Evolutionary conservation across 2,888 invertebrate species (phyloP), one percentile per base, ranked within the genome.

Genomic region (Galerucella calmariensis): DNA sequence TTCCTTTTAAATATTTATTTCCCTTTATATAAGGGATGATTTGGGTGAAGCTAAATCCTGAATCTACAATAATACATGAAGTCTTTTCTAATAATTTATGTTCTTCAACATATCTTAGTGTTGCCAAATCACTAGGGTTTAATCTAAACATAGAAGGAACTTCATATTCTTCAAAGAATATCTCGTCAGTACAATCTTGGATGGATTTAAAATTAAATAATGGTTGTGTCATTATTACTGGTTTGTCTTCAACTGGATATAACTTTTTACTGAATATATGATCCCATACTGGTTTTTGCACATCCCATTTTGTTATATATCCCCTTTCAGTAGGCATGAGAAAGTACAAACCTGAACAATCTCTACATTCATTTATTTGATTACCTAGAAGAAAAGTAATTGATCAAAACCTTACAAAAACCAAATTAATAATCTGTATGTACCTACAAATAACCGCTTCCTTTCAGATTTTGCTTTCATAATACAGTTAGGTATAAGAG

Each of bases 381-480:
- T 94, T 93, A 0, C 95, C 98, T 67, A 53, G 2, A n/a, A 53
- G 4, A 53, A 20, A 56, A 53, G 41, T n/a, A n/a, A n/a, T 53
- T 10, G 8, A 53, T 27, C 1, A 51, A 41, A 35, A 8, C 27
- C 24, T n/a, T 56, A 59, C 8, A 61, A 61, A 35, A 61, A 20
- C 1, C 12, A 35, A 61, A 35, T 11, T 3, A 12, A 27, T 12
- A 35, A 27, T 35, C 4, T 61, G 12, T 41, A 67, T 16, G 10
- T 62, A 59, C 72, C 72, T 72, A 99, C 92, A 86, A 98, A 99
- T 0, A 97, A 94, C 61, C 99, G 91, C 11, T 98, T 92, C 70
- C 97, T 89, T 87, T 99, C 99, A 69, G 96, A 97, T 88, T 98
- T 99, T 0, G 98, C 98, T 90, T 99, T 99, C 92, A 97, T 97